Conservation (phyloP, 2,797 vertebrate genomes). For the Darevskia mixta region DNA sequence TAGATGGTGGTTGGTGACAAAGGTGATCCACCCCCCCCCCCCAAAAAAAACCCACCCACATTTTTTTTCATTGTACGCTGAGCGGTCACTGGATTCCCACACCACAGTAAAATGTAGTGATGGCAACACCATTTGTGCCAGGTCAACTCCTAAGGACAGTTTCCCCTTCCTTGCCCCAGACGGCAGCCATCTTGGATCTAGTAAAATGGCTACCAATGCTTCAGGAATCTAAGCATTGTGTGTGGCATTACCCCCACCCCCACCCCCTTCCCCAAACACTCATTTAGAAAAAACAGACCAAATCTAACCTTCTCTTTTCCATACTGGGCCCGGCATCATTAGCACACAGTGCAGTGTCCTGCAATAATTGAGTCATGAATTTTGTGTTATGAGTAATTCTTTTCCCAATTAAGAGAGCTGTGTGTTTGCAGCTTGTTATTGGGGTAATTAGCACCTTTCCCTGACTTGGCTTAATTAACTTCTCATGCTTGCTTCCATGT, state of each 20-base stretch:
- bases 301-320: background rate
- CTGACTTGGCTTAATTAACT: conserved; percentile 27
- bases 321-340: background rate
- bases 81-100: no score
- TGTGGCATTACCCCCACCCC: no score
- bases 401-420: conserved; percentile 38
- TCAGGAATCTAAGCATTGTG: background rate
- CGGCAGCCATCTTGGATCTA: background rate
- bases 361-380: conserved; percentile 40
- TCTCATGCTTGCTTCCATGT: background rate
- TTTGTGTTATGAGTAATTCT: conserved; percentile 31
- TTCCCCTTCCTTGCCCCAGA: no score
- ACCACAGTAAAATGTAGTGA: background rate
- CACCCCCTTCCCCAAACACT: background rate
- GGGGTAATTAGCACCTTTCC: conserved; percentile 44
- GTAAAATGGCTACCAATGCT: background rate
- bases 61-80: no score
- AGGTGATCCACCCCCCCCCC: no score
- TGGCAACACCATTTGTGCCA: background rate
- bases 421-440: conserved; percentile 45
- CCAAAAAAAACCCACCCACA: no score
- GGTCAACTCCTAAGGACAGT: background rate
- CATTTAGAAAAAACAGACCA: background rate
- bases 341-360: background rate
- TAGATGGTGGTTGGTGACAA: no score